A percentile compares a stretch with the other conserved stretches of the same genome.
Conservation (phyloP, 2,797 vertebrate species). For the Chiroxiphia lanceolata region DNA sequence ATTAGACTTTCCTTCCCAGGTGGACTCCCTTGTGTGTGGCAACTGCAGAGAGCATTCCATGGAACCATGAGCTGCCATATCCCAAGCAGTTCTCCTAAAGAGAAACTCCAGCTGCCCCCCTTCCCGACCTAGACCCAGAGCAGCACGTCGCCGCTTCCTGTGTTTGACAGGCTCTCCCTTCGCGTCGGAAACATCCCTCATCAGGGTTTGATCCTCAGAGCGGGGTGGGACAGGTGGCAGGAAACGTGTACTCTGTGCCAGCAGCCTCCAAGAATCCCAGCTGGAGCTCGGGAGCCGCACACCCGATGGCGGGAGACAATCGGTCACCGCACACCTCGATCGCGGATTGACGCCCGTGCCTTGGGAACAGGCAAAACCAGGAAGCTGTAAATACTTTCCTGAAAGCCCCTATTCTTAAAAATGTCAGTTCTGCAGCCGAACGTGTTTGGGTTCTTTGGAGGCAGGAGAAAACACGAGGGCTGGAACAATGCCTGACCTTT, state of each 20-base stretch:
- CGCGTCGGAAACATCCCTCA: background rate
- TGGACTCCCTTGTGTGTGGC: background rate
- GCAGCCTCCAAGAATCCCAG: background rate
- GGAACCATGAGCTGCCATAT: background rate
- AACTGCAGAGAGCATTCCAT: background rate
- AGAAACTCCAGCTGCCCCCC: background rate
- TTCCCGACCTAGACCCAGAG: background rate
- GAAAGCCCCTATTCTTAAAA: constrained; percentile 38
- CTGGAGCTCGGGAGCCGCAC: background rate
- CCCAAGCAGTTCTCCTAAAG: background rate
- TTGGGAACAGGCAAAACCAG: background rate
- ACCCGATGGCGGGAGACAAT: background rate
- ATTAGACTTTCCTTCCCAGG: background rate
- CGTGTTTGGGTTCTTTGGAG: background rate
- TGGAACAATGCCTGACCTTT: constrained; percentile 66
- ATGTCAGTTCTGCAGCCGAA: background rate
- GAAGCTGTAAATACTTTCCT: constrained; percentile 57
- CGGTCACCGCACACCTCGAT: background rate
- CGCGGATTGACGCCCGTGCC: fast-evolving
- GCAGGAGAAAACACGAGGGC: background rate
- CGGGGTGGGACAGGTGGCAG: constrained; percentile 22
- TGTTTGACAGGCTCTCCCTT: constrained; percentile 24
- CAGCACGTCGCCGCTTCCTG: constrained; percentile 31
- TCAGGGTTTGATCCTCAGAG: background rate
- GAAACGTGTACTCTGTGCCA: background rate